Evolutionary conservation across 2,797 vertebrate species (phyloP).

Genomic region (Phoebastria nigripes): DNA sequence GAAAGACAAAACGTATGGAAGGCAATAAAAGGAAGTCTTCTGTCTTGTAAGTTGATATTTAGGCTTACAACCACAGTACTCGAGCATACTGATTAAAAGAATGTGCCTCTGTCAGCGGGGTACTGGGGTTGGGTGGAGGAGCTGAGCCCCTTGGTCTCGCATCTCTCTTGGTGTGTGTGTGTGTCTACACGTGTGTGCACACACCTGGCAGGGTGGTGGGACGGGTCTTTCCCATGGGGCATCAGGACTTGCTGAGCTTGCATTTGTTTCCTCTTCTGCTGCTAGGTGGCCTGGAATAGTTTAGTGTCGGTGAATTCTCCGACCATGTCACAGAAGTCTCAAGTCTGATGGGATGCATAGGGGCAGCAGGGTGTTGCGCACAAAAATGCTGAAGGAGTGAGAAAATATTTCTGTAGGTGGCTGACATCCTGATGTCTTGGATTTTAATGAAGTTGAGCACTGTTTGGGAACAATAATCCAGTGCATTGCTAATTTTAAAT

Average conservation of each 20-base stretch:
- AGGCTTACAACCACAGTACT: background rate
- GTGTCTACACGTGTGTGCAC: accelerated
- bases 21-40: background rate
- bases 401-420: conserved; percentile 41
- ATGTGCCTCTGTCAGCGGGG: background rate
- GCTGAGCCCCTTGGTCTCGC: background rate
- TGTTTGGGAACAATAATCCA: background rate
- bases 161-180: background rate
- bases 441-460: background rate
- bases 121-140: background rate
- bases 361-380: background rate
- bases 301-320: background rate
- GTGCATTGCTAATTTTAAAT: background rate
- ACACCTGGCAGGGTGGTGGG: background rate
- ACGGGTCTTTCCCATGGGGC: background rate
- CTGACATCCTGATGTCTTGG: background rate
- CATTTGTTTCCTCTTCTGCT: accelerated
- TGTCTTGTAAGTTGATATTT: background rate
- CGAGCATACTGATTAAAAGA: accelerated
- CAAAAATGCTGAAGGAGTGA: conserved; percentile 32
- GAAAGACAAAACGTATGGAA: background rate
- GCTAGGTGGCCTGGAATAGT: background rate
- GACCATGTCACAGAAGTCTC: background rate
- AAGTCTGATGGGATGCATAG: background rate
- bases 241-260: background rate